These are phyloP conservation scores for Tachystola acroxantha DNA, from an alignment of 2,888 invertebrate genomes.

Conservation along the genomic window DNA sequence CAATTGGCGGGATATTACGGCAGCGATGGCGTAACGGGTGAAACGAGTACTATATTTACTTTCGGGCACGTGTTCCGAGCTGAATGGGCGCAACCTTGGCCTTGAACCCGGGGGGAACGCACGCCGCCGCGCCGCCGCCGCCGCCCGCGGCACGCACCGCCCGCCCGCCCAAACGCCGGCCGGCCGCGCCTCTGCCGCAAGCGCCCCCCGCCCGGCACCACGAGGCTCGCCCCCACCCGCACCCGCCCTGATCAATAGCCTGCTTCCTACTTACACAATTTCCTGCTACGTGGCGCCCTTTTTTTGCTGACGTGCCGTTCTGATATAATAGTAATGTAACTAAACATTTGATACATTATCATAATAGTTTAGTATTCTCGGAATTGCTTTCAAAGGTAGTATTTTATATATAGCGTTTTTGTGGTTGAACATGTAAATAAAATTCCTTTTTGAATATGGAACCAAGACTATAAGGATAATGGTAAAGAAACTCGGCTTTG, in stretches of 20 bases:
- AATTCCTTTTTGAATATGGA: too few relatives aligned
- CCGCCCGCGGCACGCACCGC: slow-evolving; percentile 62
- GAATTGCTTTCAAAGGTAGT: too few relatives aligned
- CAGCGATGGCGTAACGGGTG: slow-evolving; percentile 48
- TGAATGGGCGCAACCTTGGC: slow-evolving; percentile 72
- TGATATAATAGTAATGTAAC: not conserved
- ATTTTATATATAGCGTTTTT: too few relatives aligned
- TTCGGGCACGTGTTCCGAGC: slow-evolving; percentile 69
- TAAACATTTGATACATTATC: too few relatives aligned
- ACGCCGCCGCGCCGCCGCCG: slow-evolving; percentile 45
- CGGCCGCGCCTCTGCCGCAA: slow-evolving; percentile 41
- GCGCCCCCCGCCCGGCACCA: slow-evolving; percentile 17
- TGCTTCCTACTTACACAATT: slow-evolving; percentile 44
- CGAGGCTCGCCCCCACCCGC: slow-evolving; percentile 18
- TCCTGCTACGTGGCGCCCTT: slow-evolving; percentile 32
- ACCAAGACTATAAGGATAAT: too few relatives aligned
- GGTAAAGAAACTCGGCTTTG: too few relatives aligned
- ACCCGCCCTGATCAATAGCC: slow-evolving; percentile 53
- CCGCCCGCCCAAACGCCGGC: slow-evolving; percentile 61
- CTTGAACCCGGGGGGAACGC: slow-evolving; percentile 70
- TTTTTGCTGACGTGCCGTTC: slow-evolving; percentile 3
- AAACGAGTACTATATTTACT: slow-evolving; percentile 72
- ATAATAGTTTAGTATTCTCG: too few relatives aligned
- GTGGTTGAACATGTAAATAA: too few relatives aligned
- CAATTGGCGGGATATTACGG: slow-evolving; percentile 40